phyloP scores from a whole-genome alignment of 2,888 invertebrate genomes.

The Villa cingulata region DNA sequence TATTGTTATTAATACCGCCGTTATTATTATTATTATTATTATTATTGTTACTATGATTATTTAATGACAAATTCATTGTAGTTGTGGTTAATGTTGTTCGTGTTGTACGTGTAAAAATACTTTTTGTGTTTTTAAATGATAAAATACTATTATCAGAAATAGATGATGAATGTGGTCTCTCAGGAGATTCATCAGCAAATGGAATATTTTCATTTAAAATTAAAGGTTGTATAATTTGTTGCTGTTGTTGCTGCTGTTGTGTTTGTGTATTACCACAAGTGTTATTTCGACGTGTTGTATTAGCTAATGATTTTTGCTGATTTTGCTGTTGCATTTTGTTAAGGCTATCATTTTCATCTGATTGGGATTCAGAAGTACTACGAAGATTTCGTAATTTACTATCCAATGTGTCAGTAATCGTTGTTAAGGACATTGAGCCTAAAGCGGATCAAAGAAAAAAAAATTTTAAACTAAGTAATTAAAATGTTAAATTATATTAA shows the following conservation, averaged over 20 bases:
- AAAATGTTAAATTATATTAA: not conserved
- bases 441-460: not conserved
- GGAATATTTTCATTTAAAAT: constrained; percentile 48
- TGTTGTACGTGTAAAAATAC: not conserved
- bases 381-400: constrained; percentile 64
- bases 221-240: constrained; percentile 27
- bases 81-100: not conserved
- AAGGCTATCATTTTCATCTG: constrained; percentile 38
- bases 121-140: not conserved
- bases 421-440: constrained; percentile 70
- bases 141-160: not conserved
- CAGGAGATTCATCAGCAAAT: constrained; percentile 55
- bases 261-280: not conserved
- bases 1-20: too few species aligned
- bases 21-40: too few species aligned
- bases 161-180: constrained; percentile 19
- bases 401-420: constrained; percentile 73
- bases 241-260: constrained; percentile 18
- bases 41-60: too few species aligned
- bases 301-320: not conserved
- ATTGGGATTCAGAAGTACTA: constrained; percentile 48
- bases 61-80: too few species aligned
- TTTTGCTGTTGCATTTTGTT: constrained; percentile 14
- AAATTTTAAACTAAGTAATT: not conserved
- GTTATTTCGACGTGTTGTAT: constrained; percentile 1